Conservation (phyloP, 1,140 invertebrate species). For the Meloidogyne chitwoodi region DNA sequence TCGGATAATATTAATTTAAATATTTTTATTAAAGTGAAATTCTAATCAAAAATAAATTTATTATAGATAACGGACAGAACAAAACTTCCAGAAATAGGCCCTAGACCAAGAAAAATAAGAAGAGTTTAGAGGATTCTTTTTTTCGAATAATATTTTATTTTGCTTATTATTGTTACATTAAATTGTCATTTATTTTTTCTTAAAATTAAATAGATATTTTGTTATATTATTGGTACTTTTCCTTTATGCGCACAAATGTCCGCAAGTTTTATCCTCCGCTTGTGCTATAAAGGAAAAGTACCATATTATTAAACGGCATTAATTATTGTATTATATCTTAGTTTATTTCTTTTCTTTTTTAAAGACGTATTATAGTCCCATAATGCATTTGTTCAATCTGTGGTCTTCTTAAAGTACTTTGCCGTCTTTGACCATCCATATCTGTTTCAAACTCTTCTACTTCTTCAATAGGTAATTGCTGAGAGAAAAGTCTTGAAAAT, state of each 20-base stretch:
- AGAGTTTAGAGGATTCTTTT: conserved; percentile 38
- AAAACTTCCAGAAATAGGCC: conserved; percentile 72
- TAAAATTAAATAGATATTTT: no score
- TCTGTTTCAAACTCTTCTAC: neutral
- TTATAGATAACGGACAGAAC: conserved; percentile 84
- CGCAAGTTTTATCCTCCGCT: no score
- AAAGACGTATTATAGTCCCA: conserved; percentile 5
- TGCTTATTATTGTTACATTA: neutral
- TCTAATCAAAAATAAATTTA: no score
- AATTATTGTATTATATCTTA: no score
- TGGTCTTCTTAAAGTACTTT: neutral
- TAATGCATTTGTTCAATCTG: neutral
- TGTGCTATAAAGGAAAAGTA: no score
- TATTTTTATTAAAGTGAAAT: neutral
- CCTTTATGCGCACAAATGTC: no score
- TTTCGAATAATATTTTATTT: conserved; percentile 11
- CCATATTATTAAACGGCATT: no score
- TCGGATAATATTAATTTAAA: neutral
- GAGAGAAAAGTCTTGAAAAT: neutral
- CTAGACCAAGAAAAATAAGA: conserved; percentile 54
- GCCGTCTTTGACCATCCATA: neutral
- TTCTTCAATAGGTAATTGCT: neutral
- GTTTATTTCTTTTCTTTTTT: neutral
- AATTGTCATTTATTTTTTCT: neutral
- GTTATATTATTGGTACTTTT: no score